phyloP scores from a whole-genome alignment of 37 sponge, comb jelly and placozoan species.

The Petrosia ficiformis region DNA sequence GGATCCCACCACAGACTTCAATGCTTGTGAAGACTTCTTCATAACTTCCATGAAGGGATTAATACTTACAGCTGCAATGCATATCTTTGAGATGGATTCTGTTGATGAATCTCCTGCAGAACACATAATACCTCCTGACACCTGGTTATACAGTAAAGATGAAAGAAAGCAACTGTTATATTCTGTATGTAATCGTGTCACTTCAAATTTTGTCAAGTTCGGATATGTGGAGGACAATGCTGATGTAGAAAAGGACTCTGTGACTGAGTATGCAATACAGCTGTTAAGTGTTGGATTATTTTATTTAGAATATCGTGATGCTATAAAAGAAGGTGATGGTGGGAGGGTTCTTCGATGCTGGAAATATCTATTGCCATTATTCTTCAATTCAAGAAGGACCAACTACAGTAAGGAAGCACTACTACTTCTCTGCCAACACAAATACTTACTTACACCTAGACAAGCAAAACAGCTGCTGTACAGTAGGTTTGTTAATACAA shows the following conservation, averaged over 20 bases:
- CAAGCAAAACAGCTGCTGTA: constrained; percentile 25
- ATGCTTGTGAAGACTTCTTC: constrained; percentile 44
- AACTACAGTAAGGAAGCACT: constrained; percentile 27
- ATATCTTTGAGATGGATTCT: constrained; percentile 10
- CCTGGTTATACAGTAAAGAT: not conserved
- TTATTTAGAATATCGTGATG: constrained; percentile 6
- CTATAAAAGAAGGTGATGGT: constrained; percentile 31
- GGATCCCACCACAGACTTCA: constrained; percentile 13
- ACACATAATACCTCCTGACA: constrained; percentile 3
- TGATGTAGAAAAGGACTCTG: not conserved
- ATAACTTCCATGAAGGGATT: constrained; percentile 2
- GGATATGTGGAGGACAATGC: not conserved
- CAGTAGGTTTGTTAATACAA: constrained; percentile 22
- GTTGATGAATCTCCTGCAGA: constrained; percentile 11
- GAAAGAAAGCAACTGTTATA: constrained; percentile 4
- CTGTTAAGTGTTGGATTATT: constrained; percentile 9
- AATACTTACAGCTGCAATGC: constrained; percentile 17
- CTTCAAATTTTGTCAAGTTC: not conserved
- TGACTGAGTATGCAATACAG: not conserved
- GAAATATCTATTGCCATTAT: constrained; percentile 17
- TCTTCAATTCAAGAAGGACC: not conserved
- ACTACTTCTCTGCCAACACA: constrained; percentile 1
- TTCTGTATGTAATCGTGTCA: no score
- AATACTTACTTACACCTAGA: constrained; percentile 6
- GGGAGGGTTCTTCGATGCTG: constrained; percentile 6